Evolutionary conservation across 2,888 invertebrate genomes (phyloP).

Genomic region (Muscina levida): DNA sequence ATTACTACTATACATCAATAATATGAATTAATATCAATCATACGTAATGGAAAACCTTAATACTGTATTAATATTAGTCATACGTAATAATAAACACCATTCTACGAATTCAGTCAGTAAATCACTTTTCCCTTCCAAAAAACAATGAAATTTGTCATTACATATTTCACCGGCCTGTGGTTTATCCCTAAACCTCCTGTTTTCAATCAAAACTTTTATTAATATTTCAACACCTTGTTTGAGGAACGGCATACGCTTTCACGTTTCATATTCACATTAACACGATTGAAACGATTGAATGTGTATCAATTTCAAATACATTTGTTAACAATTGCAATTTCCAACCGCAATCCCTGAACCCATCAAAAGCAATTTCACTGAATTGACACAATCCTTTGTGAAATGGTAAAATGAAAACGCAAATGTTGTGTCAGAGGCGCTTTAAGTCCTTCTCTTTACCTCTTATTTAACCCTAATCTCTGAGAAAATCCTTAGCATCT

Average conservation of each 20-base stretch:
- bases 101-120: too few relatives aligned
- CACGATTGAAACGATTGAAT: neutral
- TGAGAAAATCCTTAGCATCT: neutral
- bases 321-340: conserved; percentile 4
- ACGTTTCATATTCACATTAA: conserved; percentile 11
- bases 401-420: neutral
- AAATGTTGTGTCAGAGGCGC: neutral
- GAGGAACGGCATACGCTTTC: neutral
- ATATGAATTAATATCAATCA: too few relatives aligned
- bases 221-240: conserved; percentile 3
- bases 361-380: neutral
- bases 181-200: too few relatives aligned
- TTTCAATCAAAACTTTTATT: too few relatives aligned
- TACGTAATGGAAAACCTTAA: too few relatives aligned
- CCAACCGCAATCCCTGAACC: neutral
- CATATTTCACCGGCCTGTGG: too few relatives aligned
- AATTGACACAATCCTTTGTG: too few relatives aligned
- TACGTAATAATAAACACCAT: too few relatives aligned
- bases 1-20: too few relatives aligned
- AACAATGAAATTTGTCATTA: too few relatives aligned
- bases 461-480: neutral
- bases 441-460: neutral
- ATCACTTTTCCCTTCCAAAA: too few relatives aligned
- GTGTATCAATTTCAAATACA: conserved; percentile 30
- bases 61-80: too few relatives aligned